phyloP scores from a whole-genome alignment of 92 coral and sea anemone species.

The Ricordea florida region DNA sequence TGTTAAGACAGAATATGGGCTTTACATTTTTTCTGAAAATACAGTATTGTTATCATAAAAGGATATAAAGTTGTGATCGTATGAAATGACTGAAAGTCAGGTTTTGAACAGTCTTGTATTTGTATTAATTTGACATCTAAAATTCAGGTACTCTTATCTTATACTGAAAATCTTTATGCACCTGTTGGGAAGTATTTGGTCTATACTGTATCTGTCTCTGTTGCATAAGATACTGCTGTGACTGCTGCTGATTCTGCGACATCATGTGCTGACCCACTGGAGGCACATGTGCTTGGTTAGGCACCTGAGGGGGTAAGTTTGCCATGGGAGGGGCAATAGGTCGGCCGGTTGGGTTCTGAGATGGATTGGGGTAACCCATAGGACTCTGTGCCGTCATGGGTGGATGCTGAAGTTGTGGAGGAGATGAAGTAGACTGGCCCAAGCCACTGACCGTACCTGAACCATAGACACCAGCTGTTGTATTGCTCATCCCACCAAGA shows the following conservation, averaged over 20 bases:
- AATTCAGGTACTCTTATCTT: too few species aligned
- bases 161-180: not conserved
- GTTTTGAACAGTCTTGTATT: too few species aligned
- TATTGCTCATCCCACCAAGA: constrained; percentile 64
- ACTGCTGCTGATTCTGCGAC: constrained; percentile 76
- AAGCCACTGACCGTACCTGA: constrained; percentile 50
- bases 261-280: constrained; percentile 88
- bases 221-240: constrained; percentile 89
- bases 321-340: constrained; percentile 56
- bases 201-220: constrained; percentile 90
- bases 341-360: constrained; percentile 66
- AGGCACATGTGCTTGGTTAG: constrained; percentile 71
- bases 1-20: too few species aligned
- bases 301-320: constrained; percentile 62
- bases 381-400: constrained; percentile 70
- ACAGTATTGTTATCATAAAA: too few species aligned
- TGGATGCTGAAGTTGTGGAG: constrained; percentile 84
- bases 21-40: too few species aligned
- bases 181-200: constrained; percentile 84
- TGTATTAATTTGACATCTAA: too few species aligned
- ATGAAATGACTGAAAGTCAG: too few species aligned
- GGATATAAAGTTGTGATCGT: too few species aligned
- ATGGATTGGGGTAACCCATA: constrained; percentile 60
- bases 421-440: constrained; percentile 70
- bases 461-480: constrained; percentile 48